These are phyloP conservation scores for Lethenteron reissneri DNA, from an alignment of 2,113 vertebrate species.

Conservation along the genomic window DNA sequence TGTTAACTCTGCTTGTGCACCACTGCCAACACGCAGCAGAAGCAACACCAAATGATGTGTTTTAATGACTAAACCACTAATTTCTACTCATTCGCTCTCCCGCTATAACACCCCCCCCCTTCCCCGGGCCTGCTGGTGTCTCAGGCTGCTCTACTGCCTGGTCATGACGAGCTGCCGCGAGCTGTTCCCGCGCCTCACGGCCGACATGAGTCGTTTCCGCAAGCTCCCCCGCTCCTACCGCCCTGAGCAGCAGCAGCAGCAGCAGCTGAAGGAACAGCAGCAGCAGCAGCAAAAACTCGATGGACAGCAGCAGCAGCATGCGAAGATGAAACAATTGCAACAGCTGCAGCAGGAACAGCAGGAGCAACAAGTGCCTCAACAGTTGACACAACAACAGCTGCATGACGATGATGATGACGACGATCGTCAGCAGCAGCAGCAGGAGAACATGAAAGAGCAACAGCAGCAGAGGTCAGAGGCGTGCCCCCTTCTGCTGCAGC, in stretches of 20 bases:
- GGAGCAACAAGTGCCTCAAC: too few relatives aligned
- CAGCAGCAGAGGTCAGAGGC: too few relatives aligned
- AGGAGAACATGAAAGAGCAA: too few relatives aligned
- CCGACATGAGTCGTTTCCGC: conserved; percentile 70
- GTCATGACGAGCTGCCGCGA: conserved; percentile 93
- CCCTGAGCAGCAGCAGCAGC: conserved; percentile 22
- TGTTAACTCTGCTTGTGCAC: too few relatives aligned
- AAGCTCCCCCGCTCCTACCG: conserved; percentile 56
- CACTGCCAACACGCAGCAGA: too few relatives aligned
- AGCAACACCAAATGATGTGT: too few relatives aligned
- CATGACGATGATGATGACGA: too few relatives aligned
- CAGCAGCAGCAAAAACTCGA: conserved; percentile 11
- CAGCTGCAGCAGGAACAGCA: background rate
- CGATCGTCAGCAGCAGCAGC: too few relatives aligned
- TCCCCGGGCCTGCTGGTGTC: background rate
- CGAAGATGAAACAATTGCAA: conserved; percentile 21
- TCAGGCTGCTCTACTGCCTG: conserved; percentile 62
- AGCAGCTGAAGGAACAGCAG: conserved; percentile 22
- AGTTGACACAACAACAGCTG: too few relatives aligned
- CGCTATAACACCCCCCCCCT: background rate
- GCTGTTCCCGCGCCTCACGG: conserved; percentile 72
- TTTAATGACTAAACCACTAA: too few relatives aligned
- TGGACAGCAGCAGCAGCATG: conserved; percentile 31
- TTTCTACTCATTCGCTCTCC: too few relatives aligned
- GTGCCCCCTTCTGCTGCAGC: too few relatives aligned